Evolutionary conservation across 2,113 vertebrate genomes (phyloP).

Genomic region (Odocoileus virginianus): DNA sequence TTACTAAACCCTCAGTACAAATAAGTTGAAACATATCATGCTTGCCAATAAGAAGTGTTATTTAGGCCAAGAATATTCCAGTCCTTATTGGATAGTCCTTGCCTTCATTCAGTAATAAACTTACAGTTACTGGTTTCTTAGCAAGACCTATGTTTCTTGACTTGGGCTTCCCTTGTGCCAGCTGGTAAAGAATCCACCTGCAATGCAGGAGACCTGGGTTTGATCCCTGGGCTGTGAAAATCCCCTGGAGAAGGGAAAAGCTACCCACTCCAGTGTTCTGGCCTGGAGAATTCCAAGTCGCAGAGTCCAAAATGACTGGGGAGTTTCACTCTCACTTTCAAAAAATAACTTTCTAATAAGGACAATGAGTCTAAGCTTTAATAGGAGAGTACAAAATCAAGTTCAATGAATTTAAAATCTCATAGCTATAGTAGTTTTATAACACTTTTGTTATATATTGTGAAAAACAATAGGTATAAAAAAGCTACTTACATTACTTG

Average conservation of each 20-base stretch:
- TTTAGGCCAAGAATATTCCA: not conserved
- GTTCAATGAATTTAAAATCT: not conserved
- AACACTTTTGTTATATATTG: not conserved
- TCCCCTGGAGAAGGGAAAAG: not conserved
- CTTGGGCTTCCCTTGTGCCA: not conserved
- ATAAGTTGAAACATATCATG: not conserved
- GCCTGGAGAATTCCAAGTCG: not conserved
- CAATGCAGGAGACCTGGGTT: not conserved
- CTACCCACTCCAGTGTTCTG: not conserved
- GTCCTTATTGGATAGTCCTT: not conserved
- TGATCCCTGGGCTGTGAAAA: not conserved
- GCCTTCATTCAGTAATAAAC: not conserved
- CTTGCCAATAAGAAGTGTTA: not conserved
- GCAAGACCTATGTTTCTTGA: not conserved
- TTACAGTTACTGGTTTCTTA: not conserved
- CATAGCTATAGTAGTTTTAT: not conserved
- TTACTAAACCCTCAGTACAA: not conserved
- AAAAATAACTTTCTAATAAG: not conserved
- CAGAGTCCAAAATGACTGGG: not conserved
- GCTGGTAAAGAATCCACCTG: not conserved
- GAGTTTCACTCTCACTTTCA: not conserved
- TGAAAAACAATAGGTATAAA: not conserved
- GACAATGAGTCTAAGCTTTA: not conserved
- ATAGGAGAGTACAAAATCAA: conserved; percentile 14
- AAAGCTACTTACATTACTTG: not conserved